A percentile compares a stretch with the other conserved stretches of the same genome.
These are phyloP conservation scores for Actinia equina DNA, from an alignment of 64 coral and sea anemone genomes.

Conservation along the genomic window DNA sequence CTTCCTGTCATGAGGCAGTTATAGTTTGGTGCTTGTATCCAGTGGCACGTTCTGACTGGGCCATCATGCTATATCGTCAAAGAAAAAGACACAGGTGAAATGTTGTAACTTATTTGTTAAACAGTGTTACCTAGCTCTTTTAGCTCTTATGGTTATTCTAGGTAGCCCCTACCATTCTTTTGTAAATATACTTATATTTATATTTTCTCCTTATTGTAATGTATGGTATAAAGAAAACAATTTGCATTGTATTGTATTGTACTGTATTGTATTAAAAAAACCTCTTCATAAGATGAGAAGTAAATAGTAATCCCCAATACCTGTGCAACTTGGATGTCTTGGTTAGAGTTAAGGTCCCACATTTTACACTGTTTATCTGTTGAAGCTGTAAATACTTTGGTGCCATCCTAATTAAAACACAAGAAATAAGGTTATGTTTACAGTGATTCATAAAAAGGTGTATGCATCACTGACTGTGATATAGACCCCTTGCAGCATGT, in stretches of 20 bases:
- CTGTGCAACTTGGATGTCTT: conserved; percentile 85
- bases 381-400: conserved; percentile 97
- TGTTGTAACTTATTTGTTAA: too few species aligned
- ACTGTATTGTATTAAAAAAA: background rate
- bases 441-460: background rate
- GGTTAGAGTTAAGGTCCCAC: conserved; percentile 96
- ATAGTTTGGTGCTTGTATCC: conserved; percentile 93
- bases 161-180: too few species aligned
- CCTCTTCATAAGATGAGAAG: too few species aligned
- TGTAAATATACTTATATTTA: too few species aligned
- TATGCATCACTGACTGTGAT: too few species aligned
- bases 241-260: too few species aligned
- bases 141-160: too few species aligned
- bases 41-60: conserved; percentile 83
- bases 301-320: background rate
- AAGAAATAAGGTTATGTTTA: background rate
- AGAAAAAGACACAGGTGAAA: background rate
- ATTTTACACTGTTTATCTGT: conserved; percentile 97
- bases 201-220: too few species aligned
- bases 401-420: conserved; percentile 77
- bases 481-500: too few species aligned
- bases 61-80: conserved; percentile 73
- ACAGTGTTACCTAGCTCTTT: too few species aligned
- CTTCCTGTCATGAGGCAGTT: conserved; percentile 93
- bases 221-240: too few species aligned